Percentiles rank a stretch among this genome's conserved stretches.
Evolutionary conservation across 2,888 invertebrate genomes (phyloP).

Genomic region (Scaptomyza caliginosa): DNA sequence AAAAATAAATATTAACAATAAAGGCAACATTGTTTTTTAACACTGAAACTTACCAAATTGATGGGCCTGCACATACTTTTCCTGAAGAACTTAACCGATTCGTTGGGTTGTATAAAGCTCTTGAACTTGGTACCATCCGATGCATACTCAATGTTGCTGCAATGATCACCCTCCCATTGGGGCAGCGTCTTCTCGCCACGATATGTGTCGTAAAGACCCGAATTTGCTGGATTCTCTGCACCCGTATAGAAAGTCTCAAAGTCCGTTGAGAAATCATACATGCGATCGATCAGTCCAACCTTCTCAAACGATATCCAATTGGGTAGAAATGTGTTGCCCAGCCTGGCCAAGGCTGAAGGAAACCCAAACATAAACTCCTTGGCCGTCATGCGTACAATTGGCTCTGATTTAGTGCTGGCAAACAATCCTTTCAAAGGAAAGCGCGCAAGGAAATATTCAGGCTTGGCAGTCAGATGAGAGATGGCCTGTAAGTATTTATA

Average conservation of each 20-base stretch:
- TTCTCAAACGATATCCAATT: conserved; percentile 94
- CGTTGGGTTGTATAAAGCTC: conserved; percentile 88
- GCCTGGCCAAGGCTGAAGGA: conserved; percentile 90
- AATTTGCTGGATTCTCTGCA: conserved; percentile 85
- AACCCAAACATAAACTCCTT: conserved; percentile 95
- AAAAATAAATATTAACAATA: neutral
- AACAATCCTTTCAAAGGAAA: conserved; percentile 90
- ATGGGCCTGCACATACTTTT: conserved; percentile 94
- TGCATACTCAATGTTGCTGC: conserved; percentile 90
- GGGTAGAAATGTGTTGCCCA: conserved; percentile 93
- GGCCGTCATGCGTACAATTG: conserved; percentile 92
- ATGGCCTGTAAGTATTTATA: conserved; percentile 89
- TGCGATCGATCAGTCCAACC: conserved; percentile 94
- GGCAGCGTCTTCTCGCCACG: conserved; percentile 89
- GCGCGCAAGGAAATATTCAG: conserved; percentile 86
- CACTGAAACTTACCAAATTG: conserved; percentile 87
- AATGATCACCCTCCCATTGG: conserved; percentile 91
- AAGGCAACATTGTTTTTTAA: conserved; percentile 1
- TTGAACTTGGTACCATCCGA: conserved; percentile 95
- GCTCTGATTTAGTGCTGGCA: conserved; percentile 87
- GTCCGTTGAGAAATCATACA: conserved; percentile 93
- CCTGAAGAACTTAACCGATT: conserved; percentile 90
- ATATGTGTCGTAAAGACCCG: conserved; percentile 91
- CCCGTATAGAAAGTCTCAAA: conserved; percentile 92
- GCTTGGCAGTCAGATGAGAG: conserved; percentile 89